Evolutionary conservation across 2,113 vertebrate genomes (phyloP).

Genomic region (Elachura formosa): DNA sequence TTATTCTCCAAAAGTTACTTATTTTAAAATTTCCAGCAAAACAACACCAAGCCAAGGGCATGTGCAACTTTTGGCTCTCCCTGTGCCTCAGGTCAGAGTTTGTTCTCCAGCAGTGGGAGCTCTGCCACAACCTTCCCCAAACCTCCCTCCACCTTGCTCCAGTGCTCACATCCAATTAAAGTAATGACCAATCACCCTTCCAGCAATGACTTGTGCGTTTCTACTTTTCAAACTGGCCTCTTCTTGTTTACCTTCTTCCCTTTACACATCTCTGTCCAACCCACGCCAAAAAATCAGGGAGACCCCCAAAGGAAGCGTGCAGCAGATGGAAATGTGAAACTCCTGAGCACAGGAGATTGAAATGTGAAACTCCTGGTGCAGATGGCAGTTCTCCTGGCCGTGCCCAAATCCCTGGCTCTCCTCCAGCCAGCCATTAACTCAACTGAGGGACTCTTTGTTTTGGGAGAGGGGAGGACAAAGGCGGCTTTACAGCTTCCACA

Average conservation of each 20-base stretch:
- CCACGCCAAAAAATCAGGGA: not conserved
- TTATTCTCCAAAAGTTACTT: not conserved
- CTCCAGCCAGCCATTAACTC: slow-evolving; percentile 10
- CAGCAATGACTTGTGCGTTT: accelerated
- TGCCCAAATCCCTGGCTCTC: not conserved
- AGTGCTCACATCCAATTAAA: not conserved
- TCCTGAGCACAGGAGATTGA: not conserved
- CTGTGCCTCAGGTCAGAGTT: not conserved
- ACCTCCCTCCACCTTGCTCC: not conserved
- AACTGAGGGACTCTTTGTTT: slow-evolving; percentile 26
- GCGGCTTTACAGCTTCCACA: not conserved
- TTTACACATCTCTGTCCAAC: not conserved
- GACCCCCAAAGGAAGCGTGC: not conserved
- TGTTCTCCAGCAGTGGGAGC: slow-evolving; percentile 48
- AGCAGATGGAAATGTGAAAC: not conserved
- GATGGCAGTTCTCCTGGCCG: not conserved
- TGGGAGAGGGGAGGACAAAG: not conserved
- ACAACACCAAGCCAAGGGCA: not conserved
- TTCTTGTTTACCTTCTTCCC: not conserved
- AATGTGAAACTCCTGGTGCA: not conserved
- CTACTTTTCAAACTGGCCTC: not conserved
- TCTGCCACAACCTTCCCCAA: slow-evolving; percentile 5
- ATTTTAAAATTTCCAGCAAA: not conserved
- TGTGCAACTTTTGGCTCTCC: not conserved
- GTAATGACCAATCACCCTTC: not conserved